Percentiles rank a stretch among this genome's conserved stretches.
phyloP scores from a whole-genome alignment of 2,888 invertebrate species.

The Latrodectus hesperus region DNA sequence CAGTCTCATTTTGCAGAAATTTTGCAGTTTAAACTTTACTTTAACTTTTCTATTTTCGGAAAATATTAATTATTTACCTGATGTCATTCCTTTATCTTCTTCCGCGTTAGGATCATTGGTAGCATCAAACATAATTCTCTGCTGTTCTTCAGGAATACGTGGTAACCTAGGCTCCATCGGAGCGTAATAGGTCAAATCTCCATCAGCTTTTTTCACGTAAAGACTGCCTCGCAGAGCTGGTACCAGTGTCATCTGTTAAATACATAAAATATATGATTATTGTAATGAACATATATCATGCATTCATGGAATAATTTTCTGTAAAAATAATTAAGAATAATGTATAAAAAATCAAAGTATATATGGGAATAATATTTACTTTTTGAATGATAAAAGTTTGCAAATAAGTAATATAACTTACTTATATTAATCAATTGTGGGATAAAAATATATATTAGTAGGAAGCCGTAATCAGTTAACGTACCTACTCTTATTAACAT shows the following conservation, averaged over 20 bases:
- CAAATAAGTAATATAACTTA: no score
- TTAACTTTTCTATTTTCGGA: neutral
- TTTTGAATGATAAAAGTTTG: no score
- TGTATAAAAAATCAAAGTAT: no score
- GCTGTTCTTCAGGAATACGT: neutral
- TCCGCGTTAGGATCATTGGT: neutral
- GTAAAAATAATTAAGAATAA: no score
- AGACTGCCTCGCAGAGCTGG: conserved; percentile 6
- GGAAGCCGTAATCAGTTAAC: no score
- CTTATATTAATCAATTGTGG: no score
- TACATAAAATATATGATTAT: no score
- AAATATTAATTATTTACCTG: conserved; percentile 12
- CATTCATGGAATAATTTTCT: no score
- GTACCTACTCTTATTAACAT: no score
- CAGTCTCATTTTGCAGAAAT: neutral
- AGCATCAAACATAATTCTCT: neutral
- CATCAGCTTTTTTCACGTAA: conserved; percentile 15
- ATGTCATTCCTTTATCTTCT: conserved; percentile 32
- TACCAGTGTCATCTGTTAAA: neutral
- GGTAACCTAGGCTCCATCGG: neutral
- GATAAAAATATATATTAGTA: no score
- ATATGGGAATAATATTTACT: no score
- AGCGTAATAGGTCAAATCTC: neutral
- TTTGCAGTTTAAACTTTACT: no score
- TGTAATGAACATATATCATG: neutral